These are phyloP conservation scores for Salvator merianae DNA, from an alignment of 2,113 vertebrate genomes.

Conservation along the genomic window DNA sequence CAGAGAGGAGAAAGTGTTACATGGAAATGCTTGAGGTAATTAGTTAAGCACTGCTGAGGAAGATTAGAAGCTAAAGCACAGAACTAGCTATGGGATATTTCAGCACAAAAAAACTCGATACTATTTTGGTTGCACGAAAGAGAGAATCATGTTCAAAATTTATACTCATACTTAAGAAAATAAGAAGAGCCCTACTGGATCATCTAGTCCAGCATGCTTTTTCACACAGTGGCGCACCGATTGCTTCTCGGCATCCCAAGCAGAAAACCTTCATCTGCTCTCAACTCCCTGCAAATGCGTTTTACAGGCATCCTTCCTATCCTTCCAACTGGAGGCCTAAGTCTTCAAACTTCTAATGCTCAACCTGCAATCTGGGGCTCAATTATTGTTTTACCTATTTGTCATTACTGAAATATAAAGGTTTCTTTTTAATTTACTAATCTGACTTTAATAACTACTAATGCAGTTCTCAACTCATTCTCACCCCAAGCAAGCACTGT, in stretches of 20 bases:
- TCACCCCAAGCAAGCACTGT: too few relatives aligned
- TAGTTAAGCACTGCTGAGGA: neutral
- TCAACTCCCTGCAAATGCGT: too few relatives aligned
- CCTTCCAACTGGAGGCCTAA: too few relatives aligned
- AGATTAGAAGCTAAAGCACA: neutral
- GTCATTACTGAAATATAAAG: neutral
- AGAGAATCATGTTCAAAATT: neutral
- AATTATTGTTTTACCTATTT: neutral
- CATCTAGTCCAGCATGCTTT: too few relatives aligned
- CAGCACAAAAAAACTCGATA: neutral
- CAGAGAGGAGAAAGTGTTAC: neutral
- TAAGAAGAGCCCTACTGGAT: too few relatives aligned
- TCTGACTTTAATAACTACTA: neutral
- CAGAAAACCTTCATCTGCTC: too few relatives aligned
- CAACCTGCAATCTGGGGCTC: neutral
- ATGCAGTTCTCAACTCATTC: too few relatives aligned
- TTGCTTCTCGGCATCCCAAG: too few relatives aligned
- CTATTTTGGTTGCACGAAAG: neutral
- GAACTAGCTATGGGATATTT: neutral
- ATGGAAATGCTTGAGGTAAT: conserved; percentile 9
- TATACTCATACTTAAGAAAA: too few relatives aligned
- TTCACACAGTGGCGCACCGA: too few relatives aligned
- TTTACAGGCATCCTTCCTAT: too few relatives aligned
- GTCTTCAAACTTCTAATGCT: neutral
- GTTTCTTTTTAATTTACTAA: neutral